Conservation (phyloP, 2,113 vertebrate species). For the Upupa epops region DNA sequence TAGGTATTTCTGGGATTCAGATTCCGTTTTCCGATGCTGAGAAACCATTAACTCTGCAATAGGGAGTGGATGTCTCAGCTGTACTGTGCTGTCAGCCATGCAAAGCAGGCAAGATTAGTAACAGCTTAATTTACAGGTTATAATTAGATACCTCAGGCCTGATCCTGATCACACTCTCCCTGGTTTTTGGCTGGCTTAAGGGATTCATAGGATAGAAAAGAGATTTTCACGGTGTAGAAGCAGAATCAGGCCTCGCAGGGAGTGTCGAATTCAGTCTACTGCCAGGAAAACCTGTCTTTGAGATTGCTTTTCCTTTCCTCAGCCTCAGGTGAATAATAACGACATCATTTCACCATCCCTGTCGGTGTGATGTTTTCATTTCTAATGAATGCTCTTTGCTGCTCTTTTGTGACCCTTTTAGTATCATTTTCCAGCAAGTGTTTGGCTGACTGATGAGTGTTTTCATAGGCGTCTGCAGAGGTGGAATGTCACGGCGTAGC, state of each 20-base stretch:
- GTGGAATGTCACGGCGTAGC: not conserved
- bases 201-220: constrained; percentile 1
- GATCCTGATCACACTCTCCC: constrained; percentile 40
- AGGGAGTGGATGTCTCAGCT: constrained; percentile 53
- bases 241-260: not conserved
- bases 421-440: constrained; percentile 8
- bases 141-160: constrained; percentile 56
- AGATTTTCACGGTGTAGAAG: not conserved
- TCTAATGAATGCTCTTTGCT: not conserved
- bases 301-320: constrained; percentile 2
- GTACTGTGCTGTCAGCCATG: constrained; percentile 50
- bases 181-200: constrained; percentile 48
- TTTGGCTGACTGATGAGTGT: not conserved
- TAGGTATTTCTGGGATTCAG: constrained; percentile 74
- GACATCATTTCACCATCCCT: not conserved
- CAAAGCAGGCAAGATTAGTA: constrained; percentile 61
- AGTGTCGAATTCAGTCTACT: not conserved
- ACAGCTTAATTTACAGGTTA: constrained; percentile 63
- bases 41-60: constrained; percentile 44
- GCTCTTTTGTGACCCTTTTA: not conserved
- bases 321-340: constrained; percentile 21
- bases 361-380: constrained; percentile 15
- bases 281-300: not conserved
- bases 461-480: not conserved
- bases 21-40: constrained; percentile 54